Base-by-base conservation (phyloP, 92 coral and sea anemone species). In the Montipora capitata region DNA sequence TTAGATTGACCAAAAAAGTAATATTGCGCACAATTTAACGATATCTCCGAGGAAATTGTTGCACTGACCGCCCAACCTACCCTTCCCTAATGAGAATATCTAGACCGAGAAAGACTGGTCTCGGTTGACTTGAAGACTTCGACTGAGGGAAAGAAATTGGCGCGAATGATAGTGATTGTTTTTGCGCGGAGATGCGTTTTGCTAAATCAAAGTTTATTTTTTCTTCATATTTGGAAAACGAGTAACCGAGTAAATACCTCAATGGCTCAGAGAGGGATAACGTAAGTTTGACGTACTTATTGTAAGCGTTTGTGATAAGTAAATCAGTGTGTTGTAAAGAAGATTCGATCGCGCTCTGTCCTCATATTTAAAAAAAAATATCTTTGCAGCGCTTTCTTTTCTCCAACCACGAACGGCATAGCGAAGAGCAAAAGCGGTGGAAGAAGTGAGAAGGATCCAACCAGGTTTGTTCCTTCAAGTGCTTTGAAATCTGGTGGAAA, bases 221-320 rank as follows among this genome's bases (percentile, higher is more conserved):
- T 27, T 57, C 4, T 10, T 42, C 70, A 11, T 42, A 58, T 40
- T 27, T 83, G 40, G 20, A 57, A 43, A 57, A 17, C 20, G 0
- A 70, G 40, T 20, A 7, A 10, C 15, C 35, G 20, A 41, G 5
- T 18, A 59, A 59, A 78, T 4, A 17, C 79, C 20, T 58, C 27
- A 56, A 95, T 95, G 98, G 85, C 98, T 74, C 98, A 95, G 73
- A 94, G 90, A 70, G 90, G 95, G 57, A 95, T 95, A 42, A 83
- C 96, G 98, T 95, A 93, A 95, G 98, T 91, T 8, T 8, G 39
- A 81, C 8, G 18, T 44, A 57, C 62, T n/a, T 12, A 0, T 51
- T 56, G 11, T 15, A 7, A 44, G 11, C 20, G 12, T 65, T 68
- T 0, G 13, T 20, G 17, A 10, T 10, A 10, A 40, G 3, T 65